phyloP scores from a whole-genome alignment of 2,113 vertebrate species.

The Laticauda colubrina region DNA sequence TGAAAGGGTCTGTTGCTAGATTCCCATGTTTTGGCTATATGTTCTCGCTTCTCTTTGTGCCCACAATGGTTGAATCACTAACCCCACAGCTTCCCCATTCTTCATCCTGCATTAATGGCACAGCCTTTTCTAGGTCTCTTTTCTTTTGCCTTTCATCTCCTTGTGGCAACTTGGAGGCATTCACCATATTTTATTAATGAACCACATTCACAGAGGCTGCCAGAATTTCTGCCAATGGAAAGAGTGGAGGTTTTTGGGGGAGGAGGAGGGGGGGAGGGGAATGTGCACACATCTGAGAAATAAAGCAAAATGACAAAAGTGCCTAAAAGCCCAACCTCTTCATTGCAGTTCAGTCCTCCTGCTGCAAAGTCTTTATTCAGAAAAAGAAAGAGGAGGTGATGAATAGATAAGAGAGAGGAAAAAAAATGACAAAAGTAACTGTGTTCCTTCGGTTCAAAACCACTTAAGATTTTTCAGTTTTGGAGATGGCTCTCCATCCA shows the following conservation, averaged over 20 bases:
- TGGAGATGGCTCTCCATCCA: not conserved
- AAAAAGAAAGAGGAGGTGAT: not conserved
- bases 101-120: rapidly evolving
- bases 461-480: not conserved
- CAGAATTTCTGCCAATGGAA: conserved; percentile 14
- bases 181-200: not conserved
- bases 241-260: not conserved
- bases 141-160: not conserved
- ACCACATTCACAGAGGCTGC: conserved; percentile 4
- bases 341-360: not conserved
- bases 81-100: not conserved
- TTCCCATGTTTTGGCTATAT: not conserved
- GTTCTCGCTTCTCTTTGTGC: not conserved
- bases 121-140: not conserved
- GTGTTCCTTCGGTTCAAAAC: not conserved
- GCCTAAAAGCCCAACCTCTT: not conserved
- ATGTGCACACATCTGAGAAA: not conserved
- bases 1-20: not conserved
- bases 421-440: not conserved
- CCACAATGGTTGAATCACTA: conserved; percentile 2
- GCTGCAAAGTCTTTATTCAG: not conserved
- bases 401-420: not conserved
- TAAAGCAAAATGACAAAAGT: not conserved
- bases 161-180: not conserved
- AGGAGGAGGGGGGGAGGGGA: no score